Evolutionary conservation across 2,113 vertebrate genomes (phyloP).

Genomic region (Thalassarche chlororhynchos): DNA sequence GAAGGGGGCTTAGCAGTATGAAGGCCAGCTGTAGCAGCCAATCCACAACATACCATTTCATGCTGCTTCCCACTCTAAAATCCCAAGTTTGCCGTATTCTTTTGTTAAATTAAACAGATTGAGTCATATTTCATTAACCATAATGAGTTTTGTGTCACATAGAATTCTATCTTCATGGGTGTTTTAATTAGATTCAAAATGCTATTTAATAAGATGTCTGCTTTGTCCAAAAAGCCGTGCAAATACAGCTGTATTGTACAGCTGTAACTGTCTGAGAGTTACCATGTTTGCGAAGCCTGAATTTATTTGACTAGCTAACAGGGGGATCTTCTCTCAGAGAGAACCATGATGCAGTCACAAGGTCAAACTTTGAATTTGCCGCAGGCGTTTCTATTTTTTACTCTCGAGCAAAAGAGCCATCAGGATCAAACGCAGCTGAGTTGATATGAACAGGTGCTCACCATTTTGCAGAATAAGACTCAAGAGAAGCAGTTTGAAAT

Average conservation of each 20-base stretch:
- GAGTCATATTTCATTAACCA: background rate
- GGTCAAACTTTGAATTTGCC: background rate
- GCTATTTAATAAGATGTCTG: background rate
- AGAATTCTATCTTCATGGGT: background rate
- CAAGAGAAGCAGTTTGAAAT: background rate
- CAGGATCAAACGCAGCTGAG: background rate
- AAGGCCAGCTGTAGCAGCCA: background rate
- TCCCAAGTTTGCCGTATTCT: background rate
- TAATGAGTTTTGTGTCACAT: background rate
- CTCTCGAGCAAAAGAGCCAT: background rate
- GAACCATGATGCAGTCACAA: background rate
- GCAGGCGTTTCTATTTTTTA: background rate
- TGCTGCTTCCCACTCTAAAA: background rate
- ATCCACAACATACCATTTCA: background rate
- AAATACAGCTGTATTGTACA: background rate
- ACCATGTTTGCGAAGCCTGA: background rate
- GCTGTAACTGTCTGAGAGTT: background rate
- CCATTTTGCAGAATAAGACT: background rate
- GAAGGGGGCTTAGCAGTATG: background rate
- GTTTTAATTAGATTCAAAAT: background rate
- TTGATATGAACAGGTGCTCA: background rate
- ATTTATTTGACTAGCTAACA: background rate
- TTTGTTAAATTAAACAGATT: background rate
- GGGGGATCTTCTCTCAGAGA: background rate
- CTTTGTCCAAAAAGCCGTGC: background rate